These are phyloP conservation scores for Dasypogon diadema DNA, from an alignment of 2,888 invertebrate genomes.

Conservation along the genomic window DNA sequence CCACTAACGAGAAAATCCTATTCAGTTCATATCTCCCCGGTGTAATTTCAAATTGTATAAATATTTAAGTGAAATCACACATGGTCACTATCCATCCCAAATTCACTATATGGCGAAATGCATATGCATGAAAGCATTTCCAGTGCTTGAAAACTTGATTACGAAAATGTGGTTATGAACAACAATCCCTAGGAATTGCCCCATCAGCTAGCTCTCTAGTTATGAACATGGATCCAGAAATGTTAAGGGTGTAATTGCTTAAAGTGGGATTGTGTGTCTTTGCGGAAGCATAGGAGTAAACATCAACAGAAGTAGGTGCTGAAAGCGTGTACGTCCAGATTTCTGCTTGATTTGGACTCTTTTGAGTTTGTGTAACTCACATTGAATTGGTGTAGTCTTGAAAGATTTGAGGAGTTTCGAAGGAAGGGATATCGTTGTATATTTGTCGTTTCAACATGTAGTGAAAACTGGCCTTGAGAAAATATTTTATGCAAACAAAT, in stretches of 20 bases:
- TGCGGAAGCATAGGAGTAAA: background rate
- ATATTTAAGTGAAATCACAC: slow-evolving; percentile 11
- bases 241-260: background rate
- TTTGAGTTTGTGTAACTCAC: background rate
- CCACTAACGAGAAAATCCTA: slow-evolving; percentile 18
- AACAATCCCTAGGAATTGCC: background rate
- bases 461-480: no score
- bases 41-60: slow-evolving; percentile 8
- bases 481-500: no score
- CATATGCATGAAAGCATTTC: background rate
- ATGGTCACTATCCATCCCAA: background rate
- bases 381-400: no score
- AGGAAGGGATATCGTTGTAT: no score
- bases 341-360: background rate
- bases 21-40: background rate
- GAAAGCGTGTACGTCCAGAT: background rate
- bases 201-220: background rate
- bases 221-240: no score
- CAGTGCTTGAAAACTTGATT: slow-evolving; percentile 11
- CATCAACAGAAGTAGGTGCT: background rate
- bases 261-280: background rate
- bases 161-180: slow-evolving; percentile 11
- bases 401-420: no score
- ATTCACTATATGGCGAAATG: background rate
- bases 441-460: no score